phyloP scores from a whole-genome alignment of 2,113 vertebrate species.

The Tychaedon coryphoeus region DNA sequence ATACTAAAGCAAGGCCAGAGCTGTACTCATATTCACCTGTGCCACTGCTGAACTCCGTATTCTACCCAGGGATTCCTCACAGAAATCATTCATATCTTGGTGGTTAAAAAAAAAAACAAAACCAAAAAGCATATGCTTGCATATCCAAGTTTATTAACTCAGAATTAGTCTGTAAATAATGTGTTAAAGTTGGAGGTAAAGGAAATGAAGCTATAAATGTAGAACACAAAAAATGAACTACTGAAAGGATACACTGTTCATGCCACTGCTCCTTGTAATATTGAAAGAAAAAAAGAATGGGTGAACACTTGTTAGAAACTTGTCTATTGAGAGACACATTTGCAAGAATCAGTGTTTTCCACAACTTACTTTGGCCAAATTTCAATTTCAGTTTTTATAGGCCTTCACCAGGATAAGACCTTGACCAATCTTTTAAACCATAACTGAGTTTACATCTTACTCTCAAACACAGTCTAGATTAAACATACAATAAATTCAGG shows the following conservation, averaged over 20 bases:
- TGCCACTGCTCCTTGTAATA: neutral
- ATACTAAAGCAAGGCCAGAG: neutral
- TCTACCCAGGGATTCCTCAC: neutral
- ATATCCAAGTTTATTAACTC: neutral
- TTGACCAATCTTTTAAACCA: neutral
- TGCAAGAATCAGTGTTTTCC: neutral
- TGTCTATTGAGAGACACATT: neutral
- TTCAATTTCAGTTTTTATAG: neutral
- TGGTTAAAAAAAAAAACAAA: neutral
- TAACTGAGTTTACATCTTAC: neutral
- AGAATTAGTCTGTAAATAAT: neutral
- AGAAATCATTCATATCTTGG: neutral
- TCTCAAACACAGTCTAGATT: neutral
- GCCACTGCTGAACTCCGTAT: neutral
- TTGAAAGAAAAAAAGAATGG: neutral
- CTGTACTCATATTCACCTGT: neutral
- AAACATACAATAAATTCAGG: neutral
- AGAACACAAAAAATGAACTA: neutral
- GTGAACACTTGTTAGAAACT: rapidly evolving
- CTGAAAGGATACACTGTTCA: neutral
- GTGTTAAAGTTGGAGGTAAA: neutral
- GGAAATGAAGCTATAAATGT: neutral
- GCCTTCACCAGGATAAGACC: neutral
- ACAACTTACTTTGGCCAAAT: neutral
- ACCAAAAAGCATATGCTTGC: neutral